Conservation (phyloP, 1,140 invertebrate species). For the Limonius californicus region DNA sequence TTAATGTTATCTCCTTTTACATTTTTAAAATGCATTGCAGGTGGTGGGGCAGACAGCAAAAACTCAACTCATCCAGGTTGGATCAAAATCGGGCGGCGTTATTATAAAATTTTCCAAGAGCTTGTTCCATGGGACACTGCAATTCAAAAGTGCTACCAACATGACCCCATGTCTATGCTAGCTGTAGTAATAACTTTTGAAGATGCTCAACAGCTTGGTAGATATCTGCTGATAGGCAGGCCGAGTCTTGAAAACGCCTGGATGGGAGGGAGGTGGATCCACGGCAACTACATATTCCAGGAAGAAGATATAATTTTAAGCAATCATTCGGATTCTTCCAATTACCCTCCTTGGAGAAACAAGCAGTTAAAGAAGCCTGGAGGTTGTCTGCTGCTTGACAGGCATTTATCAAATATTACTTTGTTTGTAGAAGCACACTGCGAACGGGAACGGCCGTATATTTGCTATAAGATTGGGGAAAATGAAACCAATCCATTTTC, state of each 20-base stretch:
- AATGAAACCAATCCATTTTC: neutral
- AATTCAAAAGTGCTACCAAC: neutral
- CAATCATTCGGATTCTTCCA: neutral
- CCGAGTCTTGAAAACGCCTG: neutral
- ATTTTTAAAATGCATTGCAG: too few species aligned
- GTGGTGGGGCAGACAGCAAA: neutral
- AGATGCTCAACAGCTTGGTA: neutral
- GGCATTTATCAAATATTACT: neutral
- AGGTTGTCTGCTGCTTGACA: neutral
- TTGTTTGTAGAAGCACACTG: neutral
- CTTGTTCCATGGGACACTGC: neutral
- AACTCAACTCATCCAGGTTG: neutral
- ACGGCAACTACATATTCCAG: neutral
- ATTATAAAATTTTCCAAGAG: neutral
- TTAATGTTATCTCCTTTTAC: too few species aligned
- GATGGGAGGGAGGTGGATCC: neutral
- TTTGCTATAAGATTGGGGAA: neutral
- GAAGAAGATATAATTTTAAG: neutral
- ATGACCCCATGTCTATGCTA: neutral
- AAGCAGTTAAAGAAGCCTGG: neutral
- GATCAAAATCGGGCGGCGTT: neutral
- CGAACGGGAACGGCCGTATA: neutral
- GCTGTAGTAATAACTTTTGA: neutral
- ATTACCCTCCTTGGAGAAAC: neutral
- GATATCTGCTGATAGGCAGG: conserved; percentile 1